Evolutionary conservation across 30 jellyfish, hydroid and myxozoan genomes (phyloP).

Genomic region (Aurelia aurita): DNA sequence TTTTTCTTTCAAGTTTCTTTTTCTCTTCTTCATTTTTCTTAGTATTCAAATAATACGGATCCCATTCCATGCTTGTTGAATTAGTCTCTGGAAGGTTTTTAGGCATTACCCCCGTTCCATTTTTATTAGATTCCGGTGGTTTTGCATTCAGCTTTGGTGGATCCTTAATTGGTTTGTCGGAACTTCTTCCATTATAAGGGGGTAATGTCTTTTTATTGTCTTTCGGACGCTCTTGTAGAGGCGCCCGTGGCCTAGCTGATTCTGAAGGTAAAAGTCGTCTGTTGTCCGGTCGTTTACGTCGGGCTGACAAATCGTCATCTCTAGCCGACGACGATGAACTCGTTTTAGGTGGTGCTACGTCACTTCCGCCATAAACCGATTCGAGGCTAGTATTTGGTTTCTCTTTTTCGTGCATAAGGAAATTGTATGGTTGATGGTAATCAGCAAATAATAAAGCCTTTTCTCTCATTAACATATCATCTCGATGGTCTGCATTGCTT

Average conservation of each 20-base stretch:
- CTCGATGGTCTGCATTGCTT: conserved; percentile 95
- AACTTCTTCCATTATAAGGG: conserved; percentile 28
- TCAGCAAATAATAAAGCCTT: conserved; percentile 94
- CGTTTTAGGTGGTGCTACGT: conserved; percentile 49
- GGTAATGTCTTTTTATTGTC: conserved; percentile 43
- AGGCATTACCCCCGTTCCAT: conserved; percentile 71
- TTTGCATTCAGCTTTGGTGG: conserved; percentile 43
- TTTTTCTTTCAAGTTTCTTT: conserved; percentile 49
- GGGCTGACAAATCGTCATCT: conserved; percentile 23
- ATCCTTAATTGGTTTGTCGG: neutral
- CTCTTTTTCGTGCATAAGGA: conserved; percentile 73
- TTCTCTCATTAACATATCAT: conserved; percentile 80
- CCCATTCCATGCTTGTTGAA: conserved; percentile 97
- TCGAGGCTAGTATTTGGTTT: conserved; percentile 94
- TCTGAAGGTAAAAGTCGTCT: conserved; percentile 41
- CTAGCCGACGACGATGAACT: conserved; percentile 44
- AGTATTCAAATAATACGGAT: conserved; percentile 84
- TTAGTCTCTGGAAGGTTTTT: conserved; percentile 61
- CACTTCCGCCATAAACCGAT: conserved; percentile 91
- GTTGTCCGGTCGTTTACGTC: conserved; percentile 48
- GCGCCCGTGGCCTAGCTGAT: conserved; percentile 46
- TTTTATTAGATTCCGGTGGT: conserved; percentile 33
- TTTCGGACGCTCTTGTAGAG: conserved; percentile 26
- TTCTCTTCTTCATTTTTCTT: conserved; percentile 76
- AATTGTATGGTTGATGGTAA: conserved; percentile 94